Base-by-base conservation (phyloP, 1,140 invertebrate species). In the Colletes gigas region DNA sequence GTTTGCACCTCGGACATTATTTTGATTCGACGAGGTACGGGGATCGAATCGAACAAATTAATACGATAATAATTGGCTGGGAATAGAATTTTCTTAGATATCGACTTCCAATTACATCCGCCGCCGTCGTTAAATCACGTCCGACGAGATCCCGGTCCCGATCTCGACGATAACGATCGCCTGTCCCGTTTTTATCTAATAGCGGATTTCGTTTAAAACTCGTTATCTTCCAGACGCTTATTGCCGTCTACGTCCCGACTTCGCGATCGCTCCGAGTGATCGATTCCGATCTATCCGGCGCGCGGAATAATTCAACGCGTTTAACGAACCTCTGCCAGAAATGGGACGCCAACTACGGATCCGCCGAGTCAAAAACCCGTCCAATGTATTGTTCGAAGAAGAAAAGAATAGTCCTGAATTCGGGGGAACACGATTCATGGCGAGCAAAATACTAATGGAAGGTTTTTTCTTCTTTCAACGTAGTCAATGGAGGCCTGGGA, bases 101-200 rank as follows among this genome's bases (percentile, higher is more conserved):
- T 73, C 77, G 77, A 66, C 63, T 66, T 73, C 78, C 78, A 80
- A 80, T 75, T 75, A 74, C 19, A 74, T 67, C 44, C 71, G 62
- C 44, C 71, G 21, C 8, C 41, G 63, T 66, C 70, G 59, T 80
- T 74, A 80, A 74, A 75, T 80, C 41, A 60, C 77, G 47, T 21
- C 39, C 60, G 21, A 39, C 54, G 52, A 60, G 54, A 80, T 80
- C n/a, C 62, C 54, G 30, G 12, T 39, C 10, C 1, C 30, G 76
- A 71, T 52, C 47, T 59, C 12, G 6, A 41, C 62, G 78, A 80
- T 74, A 80, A 74, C 78, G 78, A 75, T 54, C 77, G 50, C 19
- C 60, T 52, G 69, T 54, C 44, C 65, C 60, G 50, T 79, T 79
- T 77, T 79, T 79, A 55, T 44, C 62, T 57, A 47, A 79, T 79